A percentile compares a stretch with the other conserved stretches of the same genome.
These are phyloP conservation scores for Chelonia mydas DNA, from an alignment of 2,797 vertebrate genomes.

Conservation along the genomic window DNA sequence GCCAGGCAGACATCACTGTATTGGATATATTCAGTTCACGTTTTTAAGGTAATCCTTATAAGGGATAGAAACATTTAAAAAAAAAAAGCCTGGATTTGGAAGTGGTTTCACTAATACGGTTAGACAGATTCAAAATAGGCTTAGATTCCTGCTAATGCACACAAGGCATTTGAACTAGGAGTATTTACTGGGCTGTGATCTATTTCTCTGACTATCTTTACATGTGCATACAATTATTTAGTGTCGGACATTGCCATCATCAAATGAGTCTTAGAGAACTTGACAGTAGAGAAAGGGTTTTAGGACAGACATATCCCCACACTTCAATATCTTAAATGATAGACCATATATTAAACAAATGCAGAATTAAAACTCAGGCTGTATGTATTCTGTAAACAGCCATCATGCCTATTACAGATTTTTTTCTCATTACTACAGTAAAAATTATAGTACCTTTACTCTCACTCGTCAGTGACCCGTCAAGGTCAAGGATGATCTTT, in stretches of 20 bases:
- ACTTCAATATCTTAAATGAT: background rate
- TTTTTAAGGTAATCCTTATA: background rate
- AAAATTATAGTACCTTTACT: background rate
- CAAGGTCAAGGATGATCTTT: too few relatives aligned
- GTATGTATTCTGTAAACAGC: rapidly evolving
- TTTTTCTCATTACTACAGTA: background rate
- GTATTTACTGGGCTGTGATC: rapidly evolving
- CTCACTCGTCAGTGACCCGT: too few relatives aligned
- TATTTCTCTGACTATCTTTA: background rate
- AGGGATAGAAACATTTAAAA: background rate
- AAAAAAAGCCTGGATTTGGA: background rate
- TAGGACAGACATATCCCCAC: rapidly evolving
- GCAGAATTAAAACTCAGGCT: background rate
- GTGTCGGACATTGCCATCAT: background rate
- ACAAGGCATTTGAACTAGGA: background rate
- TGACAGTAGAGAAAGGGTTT: background rate
- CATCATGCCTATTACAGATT: rapidly evolving
- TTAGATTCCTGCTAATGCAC: background rate
- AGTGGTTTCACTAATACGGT: background rate
- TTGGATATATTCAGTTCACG: background rate
- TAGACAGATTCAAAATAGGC: background rate
- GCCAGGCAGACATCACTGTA: background rate
- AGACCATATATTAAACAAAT: background rate
- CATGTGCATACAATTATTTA: background rate
- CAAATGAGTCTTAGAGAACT: background rate